Base-by-base conservation (phyloP, 2,797 vertebrate genomes). In the Leptoclinus maculatus region DNA sequence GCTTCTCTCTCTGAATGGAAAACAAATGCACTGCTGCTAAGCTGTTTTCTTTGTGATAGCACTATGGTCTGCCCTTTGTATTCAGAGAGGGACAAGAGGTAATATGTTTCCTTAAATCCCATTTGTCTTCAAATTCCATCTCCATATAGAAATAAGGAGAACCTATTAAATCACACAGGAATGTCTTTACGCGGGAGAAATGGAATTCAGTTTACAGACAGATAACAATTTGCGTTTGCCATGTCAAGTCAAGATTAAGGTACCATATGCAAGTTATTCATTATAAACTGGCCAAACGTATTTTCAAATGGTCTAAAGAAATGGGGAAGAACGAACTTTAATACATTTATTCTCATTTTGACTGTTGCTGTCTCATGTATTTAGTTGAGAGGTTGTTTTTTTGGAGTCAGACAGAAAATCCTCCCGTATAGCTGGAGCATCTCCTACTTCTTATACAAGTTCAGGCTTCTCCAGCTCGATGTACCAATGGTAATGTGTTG, bases 41-140 rank as follows among this genome's bases (percentile, higher is more conserved):
- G 93, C 94, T 95, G 94, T 94, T 95, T 95, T 94, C 95, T 95
- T 95, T 94, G 93, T 91, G 94, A 95, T 95, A 96, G 93, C 92
- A 89, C 86, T 66, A 67, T 85, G 90, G 91, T 88, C 85, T 92
- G 92, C 90, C 92, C 93, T 95, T 95, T 94, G 94, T 93, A 94
- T 94, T 95, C 91, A 87, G 91, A 90, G 91, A 87, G 90, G 90
- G 91, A 93, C 92, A 92, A 93, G 90, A 92, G 92, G 92, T 93
- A 95, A 94, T 94, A 91, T 89, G 88, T 91, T 91, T 88, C 91
- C 88, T 91, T 92, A 92, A 93, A 92, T 93, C 87, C 92, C 89
- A 93, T 94, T 95, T 89, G 93, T 94, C 91, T 93, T 91, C 91
- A 87, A 92, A 91, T 95, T 94, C 88, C 87, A 91, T 94, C 83